Conservation (phyloP, 1,140 invertebrate genomes). For the Drosophila santomea region DNA sequence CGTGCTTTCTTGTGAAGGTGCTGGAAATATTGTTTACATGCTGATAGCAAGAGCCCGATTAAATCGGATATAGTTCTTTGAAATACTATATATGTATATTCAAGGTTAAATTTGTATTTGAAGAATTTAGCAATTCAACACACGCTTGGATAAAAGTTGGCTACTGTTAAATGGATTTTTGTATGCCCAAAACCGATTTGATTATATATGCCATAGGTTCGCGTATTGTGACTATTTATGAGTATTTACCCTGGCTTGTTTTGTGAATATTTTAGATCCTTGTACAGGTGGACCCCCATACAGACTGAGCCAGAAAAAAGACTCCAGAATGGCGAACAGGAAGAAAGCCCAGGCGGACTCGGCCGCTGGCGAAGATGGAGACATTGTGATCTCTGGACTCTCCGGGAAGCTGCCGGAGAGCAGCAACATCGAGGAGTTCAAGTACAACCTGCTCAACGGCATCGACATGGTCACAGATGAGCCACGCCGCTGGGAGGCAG, state of each 20-base stretch:
- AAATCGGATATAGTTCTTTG: neutral
- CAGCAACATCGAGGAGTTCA: slow-evolving; percentile 94
- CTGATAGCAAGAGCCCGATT: neutral
- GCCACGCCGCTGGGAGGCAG: slow-evolving; percentile 91
- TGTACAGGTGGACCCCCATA: slow-evolving; percentile 5
- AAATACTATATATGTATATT: no score
- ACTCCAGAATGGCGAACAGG: slow-evolving; percentile 52
- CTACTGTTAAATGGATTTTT: no score
- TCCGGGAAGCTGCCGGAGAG: slow-evolving; percentile 96
- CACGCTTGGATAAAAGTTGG: neutral
- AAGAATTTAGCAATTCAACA: neutral
- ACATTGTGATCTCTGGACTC: slow-evolving; percentile 95
- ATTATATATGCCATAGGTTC: neutral
- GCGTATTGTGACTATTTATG: no score
- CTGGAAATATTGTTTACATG: slow-evolving; percentile 3
- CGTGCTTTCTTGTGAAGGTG: neutral
- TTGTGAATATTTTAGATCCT: neutral
- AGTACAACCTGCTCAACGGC: slow-evolving; percentile 92
- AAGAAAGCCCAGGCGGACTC: slow-evolving; percentile 38
- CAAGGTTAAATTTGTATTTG: neutral
- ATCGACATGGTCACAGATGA: slow-evolving; percentile 96
- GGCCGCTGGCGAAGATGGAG: slow-evolving; percentile 73
- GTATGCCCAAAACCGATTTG: neutral
- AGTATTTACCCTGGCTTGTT: neutral
- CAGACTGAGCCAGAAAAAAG: slow-evolving; percentile 31